Conservation (phyloP, 2,888 invertebrate species). For the Pasiphila rectangulata region DNA sequence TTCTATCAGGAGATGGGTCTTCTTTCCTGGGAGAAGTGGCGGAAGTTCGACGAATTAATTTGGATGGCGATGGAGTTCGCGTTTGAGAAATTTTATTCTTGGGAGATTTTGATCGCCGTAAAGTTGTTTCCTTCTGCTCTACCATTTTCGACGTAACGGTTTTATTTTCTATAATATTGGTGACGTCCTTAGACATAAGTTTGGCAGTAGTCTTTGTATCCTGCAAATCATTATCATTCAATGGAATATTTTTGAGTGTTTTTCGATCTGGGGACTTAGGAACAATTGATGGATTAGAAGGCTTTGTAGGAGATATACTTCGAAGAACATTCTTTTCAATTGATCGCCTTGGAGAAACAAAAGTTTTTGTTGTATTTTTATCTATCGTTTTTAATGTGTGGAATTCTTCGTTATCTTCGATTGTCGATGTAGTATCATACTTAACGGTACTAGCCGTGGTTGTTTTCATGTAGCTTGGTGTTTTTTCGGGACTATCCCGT, state of each 20-base stretch:
- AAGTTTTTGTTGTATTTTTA: slow-evolving; percentile 14
- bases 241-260: slow-evolving; percentile 11
- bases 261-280: slow-evolving; percentile 21
- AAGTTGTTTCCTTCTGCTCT: slow-evolving; percentile 22
- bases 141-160: slow-evolving; percentile 18
- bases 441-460: slow-evolving; percentile 29
- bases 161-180: slow-evolving; percentile 29
- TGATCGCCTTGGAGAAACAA: slow-evolving; percentile 21
- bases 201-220: slow-evolving; percentile 34
- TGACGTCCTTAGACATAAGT: slow-evolving; percentile 28
- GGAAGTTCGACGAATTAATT: slow-evolving; percentile 15
- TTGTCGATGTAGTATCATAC: slow-evolving; percentile 18
- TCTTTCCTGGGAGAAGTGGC: slow-evolving; percentile 3
- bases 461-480: slow-evolving; percentile 28
- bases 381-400: slow-evolving; percentile 13
- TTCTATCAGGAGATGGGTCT: slow-evolving; percentile 28
- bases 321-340: slow-evolving; percentile 11
- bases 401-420: slow-evolving; percentile 22
- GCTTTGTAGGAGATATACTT: slow-evolving; percentile 22
- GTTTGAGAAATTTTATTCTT: slow-evolving; percentile 14
- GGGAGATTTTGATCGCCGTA: slow-evolving; percentile 14
- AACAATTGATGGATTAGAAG: slow-evolving; percentile 13
- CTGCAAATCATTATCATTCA: slow-evolving; percentile 3
- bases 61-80: slow-evolving; percentile 24
- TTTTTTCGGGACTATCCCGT: slow-evolving; percentile 20